A percentile compares a stretch with the other conserved stretches of the same genome.
These are phyloP conservation scores for Rana temporaria DNA, from an alignment of 2,113 vertebrate genomes.

Conservation along the genomic window DNA sequence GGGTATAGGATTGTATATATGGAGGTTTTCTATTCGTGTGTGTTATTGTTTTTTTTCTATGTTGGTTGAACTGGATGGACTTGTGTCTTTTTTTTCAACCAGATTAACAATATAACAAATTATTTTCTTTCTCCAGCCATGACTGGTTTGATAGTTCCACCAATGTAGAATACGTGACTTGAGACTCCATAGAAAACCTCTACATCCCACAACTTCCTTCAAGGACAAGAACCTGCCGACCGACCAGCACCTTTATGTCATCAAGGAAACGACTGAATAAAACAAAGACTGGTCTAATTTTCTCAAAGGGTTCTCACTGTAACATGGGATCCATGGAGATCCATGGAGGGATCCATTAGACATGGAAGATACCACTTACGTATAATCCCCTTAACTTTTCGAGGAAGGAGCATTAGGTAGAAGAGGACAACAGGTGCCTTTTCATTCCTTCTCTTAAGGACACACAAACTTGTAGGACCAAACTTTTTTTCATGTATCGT, in stretches of 20 bases:
- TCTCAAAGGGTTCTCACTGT: not conserved
- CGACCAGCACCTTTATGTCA: not conserved
- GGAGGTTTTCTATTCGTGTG: no score
- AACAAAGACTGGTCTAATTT: not conserved
- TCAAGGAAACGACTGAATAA: no score
- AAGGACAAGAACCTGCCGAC: not conserved
- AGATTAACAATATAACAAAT: no score
- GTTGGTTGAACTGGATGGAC: no score
- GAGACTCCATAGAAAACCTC: not conserved
- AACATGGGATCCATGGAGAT: no score
- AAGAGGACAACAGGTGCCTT: constrained; percentile 57
- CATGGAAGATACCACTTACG: not conserved
- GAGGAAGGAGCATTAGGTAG: constrained; percentile 34
- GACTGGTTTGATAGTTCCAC: constrained; percentile 82
- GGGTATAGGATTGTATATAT: no score
- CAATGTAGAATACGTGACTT: constrained; percentile 72
- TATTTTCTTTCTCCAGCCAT: constrained; percentile 68
- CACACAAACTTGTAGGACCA: constrained; percentile 37
- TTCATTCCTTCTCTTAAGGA: constrained; percentile 43
- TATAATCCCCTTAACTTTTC: not conserved
- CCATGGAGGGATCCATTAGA: not conserved
- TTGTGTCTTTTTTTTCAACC: no score
- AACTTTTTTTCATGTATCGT: constrained; percentile 7
- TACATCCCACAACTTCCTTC: not conserved
- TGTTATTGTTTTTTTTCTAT: no score